Percentiles rank a stretch among this genome's conserved stretches.
These are phyloP conservation scores for Pseudomugil gertrudae DNA, from an alignment of 2,797 vertebrate genomes.

Conservation along the genomic window DNA sequence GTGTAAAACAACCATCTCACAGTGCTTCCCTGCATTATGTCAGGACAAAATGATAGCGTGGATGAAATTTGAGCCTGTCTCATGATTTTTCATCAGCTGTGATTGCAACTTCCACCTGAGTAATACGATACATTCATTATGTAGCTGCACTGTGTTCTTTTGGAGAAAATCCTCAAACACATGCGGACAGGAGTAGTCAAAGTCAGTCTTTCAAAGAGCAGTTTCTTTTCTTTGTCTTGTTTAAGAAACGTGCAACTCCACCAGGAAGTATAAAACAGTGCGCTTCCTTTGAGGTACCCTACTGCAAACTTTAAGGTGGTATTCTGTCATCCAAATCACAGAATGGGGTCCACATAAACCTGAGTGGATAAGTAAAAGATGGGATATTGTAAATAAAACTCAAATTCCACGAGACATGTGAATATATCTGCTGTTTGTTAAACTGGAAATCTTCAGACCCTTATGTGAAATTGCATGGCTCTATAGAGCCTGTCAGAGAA, in stretches of 20 bases:
- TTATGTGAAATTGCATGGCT: slow-evolving; percentile 19
- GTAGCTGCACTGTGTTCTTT: slow-evolving; percentile 36
- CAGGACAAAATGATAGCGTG: slow-evolving; percentile 27
- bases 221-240: slow-evolving; percentile 43
- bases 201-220: slow-evolving; percentile 56
- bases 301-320: slow-evolving; percentile 36
- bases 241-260: slow-evolving; percentile 54
- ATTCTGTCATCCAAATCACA: slow-evolving; percentile 63
- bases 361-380: slow-evolving; percentile 46
- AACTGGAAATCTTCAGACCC: slow-evolving; percentile 16
- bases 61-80: slow-evolving; percentile 36
- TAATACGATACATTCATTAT: slow-evolving; percentile 57
- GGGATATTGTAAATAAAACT: slow-evolving; percentile 38
- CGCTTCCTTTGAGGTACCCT: slow-evolving; percentile 58
- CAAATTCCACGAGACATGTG: slow-evolving; percentile 32
- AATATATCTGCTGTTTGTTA: slow-evolving; percentile 34
- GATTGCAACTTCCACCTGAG: slow-evolving; percentile 51
- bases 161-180: slow-evolving; percentile 42
- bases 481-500: too few species aligned
- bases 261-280: slow-evolving; percentile 63
- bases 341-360: slow-evolving; percentile 54
- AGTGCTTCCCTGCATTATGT: slow-evolving; percentile 33
- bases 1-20: slow-evolving; percentile 12
- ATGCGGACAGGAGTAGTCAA: slow-evolving; percentile 58
- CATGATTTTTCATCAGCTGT: slow-evolving; percentile 31